A percentile compares a stretch with the other conserved stretches of the same genome.
These are phyloP conservation scores for Rhingia rostrata DNA, from an alignment of 2,888 invertebrate species.

Conservation along the genomic window DNA sequence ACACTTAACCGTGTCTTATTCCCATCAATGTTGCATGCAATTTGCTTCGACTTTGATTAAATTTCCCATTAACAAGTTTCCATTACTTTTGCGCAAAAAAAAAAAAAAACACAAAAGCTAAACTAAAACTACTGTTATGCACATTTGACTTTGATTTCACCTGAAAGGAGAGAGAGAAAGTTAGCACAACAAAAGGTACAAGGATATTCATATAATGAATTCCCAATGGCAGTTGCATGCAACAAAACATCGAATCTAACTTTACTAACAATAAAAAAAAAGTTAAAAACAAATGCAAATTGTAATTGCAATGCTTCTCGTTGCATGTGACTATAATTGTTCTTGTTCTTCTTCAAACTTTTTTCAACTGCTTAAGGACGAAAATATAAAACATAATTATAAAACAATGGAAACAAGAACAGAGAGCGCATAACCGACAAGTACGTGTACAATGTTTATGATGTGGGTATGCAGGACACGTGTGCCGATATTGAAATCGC, in stretches of 20 bases:
- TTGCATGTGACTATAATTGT: slow-evolving; percentile 46
- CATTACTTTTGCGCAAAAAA: slow-evolving; percentile 32
- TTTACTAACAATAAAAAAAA: neutral
- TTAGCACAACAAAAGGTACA: slow-evolving; percentile 33
- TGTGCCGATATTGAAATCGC: slow-evolving; percentile 17
- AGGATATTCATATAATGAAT: slow-evolving; percentile 68
- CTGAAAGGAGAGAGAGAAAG: slow-evolving; percentile 30
- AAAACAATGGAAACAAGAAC: slow-evolving; percentile 28
- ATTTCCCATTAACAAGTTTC: slow-evolving; percentile 68
- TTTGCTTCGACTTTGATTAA: slow-evolving; percentile 71
- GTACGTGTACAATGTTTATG: slow-evolving; percentile 14
- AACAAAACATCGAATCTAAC: slow-evolving; percentile 44
- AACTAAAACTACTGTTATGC: neutral
- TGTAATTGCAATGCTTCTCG: slow-evolving; percentile 52
- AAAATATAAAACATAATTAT: slow-evolving; percentile 55
- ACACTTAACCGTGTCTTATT: slow-evolving; percentile 46
- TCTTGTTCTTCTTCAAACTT: slow-evolving; percentile 8
- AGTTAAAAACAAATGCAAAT: slow-evolving; percentile 65
- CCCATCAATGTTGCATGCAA: slow-evolving; percentile 69
- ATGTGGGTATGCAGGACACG: slow-evolving; percentile 26
- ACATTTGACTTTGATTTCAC: slow-evolving; percentile 68
- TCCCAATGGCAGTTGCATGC: slow-evolving; percentile 70
- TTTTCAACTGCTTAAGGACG: slow-evolving; percentile 34
- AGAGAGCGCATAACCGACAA: no score
- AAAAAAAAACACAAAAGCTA: slow-evolving; percentile 3